Evolutionary conservation across 2,113 vertebrate genomes (phyloP).

Genomic region (Poecile atricapillus): DNA sequence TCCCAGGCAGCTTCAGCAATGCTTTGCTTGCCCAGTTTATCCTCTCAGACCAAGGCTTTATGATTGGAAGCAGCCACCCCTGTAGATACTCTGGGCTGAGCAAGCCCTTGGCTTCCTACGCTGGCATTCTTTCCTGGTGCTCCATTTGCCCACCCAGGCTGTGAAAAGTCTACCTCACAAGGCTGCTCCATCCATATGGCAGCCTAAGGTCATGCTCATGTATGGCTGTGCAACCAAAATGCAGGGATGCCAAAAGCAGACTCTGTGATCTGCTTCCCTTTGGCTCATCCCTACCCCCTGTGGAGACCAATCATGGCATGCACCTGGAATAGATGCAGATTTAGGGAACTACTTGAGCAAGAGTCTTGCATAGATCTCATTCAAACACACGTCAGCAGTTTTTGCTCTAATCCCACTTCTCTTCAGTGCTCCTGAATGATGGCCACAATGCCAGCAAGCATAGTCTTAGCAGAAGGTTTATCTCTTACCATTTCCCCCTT

Average conservation of each 20-base stretch:
- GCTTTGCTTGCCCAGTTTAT: neutral
- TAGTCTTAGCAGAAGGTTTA: constrained; percentile 7
- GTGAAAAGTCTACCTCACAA: neutral
- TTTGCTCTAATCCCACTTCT: neutral
- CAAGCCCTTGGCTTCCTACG: neutral
- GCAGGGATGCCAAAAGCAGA: neutral
- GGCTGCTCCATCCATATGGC: neutral
- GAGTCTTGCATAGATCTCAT: neutral
- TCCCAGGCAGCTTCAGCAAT: neutral
- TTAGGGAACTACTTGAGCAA: neutral
- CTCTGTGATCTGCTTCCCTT: neutral
- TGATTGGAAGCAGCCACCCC: neutral
- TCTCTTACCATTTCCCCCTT: neutral
- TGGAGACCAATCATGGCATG: neutral
- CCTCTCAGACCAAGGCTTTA: neutral
- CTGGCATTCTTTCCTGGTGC: neutral
- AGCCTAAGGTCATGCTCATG: neutral
- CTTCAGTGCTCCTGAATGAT: neutral
- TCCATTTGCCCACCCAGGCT: neutral
- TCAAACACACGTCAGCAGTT: neutral
- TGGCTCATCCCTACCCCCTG: neutral
- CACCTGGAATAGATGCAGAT: constrained; percentile 6
- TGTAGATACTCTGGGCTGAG: neutral
- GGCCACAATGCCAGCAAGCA: neutral
- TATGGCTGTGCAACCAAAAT: neutral